Conservation (phyloP, 2,797 vertebrate genomes). For the Artibeus lituratus region DNA sequence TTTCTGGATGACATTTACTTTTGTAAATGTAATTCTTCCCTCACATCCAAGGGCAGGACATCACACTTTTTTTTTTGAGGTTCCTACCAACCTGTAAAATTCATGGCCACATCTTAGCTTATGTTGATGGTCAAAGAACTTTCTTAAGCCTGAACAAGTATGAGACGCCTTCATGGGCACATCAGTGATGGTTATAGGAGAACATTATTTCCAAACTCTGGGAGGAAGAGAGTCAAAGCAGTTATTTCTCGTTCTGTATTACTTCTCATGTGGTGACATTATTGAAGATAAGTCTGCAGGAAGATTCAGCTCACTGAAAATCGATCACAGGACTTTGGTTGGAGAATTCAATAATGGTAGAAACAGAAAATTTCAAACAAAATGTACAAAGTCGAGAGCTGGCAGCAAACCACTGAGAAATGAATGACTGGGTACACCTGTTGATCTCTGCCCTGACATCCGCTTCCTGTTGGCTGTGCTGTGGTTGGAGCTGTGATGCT, state of each 20-base stretch:
- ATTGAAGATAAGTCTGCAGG: slow-evolving; percentile 2
- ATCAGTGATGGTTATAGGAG: background rate
- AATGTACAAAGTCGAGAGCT: background rate
- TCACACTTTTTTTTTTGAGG: background rate
- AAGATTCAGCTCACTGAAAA: slow-evolving; percentile 10
- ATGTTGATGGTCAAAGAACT: background rate
- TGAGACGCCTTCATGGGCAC: background rate
- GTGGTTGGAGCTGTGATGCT: background rate
- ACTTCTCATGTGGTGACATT: background rate
- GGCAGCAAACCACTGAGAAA: background rate
- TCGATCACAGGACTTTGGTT: background rate
- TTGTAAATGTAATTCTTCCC: background rate
- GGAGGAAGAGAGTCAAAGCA: background rate
- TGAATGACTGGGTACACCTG: background rate
- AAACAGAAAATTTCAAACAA: slow-evolving; percentile 3
- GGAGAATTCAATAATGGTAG: background rate
- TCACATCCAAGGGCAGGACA: background rate
- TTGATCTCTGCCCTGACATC: rapidly evolving
- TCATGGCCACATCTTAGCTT: background rate
- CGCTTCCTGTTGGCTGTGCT: background rate
- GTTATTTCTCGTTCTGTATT: background rate
- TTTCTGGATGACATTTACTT: background rate
- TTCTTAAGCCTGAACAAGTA: background rate
- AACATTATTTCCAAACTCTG: background rate
- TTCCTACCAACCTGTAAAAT: background rate